phyloP scores from a whole-genome alignment of 2,888 invertebrate species.

The Dasypogon diadema region DNA sequence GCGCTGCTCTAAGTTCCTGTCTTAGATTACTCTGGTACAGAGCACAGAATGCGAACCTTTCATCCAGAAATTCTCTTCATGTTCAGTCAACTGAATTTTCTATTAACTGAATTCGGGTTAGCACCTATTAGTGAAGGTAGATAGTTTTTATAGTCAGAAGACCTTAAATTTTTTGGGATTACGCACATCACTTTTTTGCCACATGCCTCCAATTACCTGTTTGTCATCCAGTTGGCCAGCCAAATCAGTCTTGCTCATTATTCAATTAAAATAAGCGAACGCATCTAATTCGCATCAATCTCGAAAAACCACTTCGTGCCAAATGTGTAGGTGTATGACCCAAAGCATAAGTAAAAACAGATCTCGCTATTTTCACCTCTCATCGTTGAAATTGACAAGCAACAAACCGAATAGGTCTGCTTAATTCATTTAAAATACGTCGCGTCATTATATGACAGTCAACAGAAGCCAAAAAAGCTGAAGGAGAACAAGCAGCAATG shows the following conservation, averaged over 20 bases:
- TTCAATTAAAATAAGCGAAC: slow-evolving; percentile 17
- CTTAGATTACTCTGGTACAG: background rate
- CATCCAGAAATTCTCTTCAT: background rate
- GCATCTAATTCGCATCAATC: slow-evolving; percentile 8
- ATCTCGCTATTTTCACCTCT: slow-evolving; percentile 7
- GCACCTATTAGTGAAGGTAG: background rate
- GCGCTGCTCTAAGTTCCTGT: background rate
- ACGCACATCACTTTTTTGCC: background rate
- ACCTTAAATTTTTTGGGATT: too few species aligned
- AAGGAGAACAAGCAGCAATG: background rate
- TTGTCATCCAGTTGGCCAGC: background rate
- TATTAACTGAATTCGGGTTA: background rate
- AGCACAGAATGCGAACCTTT: background rate
- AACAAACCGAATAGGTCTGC: background rate
- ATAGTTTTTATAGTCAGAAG: background rate
- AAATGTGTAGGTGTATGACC: background rate
- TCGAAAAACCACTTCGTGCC: background rate
- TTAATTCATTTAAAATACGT: background rate
- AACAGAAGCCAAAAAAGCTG: background rate
- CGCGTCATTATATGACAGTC: background rate
- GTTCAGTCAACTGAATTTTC: background rate
- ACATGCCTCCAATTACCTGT: slow-evolving; percentile 1
- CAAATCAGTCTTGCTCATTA: slow-evolving; percentile 3
- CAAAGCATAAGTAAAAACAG: background rate
- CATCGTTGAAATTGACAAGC: background rate